Conservation (phyloP, 2,797 vertebrate genomes). For the Staurois parvus region DNA sequence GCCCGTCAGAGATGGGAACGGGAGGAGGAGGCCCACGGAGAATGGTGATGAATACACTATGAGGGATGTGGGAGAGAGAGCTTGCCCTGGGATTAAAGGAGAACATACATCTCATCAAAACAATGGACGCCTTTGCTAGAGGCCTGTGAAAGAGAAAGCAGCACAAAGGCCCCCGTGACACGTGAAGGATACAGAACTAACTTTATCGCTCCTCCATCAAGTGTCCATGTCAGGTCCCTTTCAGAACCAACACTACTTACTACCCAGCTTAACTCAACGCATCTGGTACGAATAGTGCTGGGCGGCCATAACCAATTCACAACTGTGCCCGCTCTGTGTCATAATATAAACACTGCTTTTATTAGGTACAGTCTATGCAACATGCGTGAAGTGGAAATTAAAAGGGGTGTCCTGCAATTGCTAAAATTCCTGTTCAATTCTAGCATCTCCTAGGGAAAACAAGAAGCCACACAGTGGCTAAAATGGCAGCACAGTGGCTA, state of each 20-base stretch:
- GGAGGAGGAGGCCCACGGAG: conserved; percentile 53
- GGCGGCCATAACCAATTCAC: background rate
- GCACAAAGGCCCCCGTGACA: conserved; percentile 69
- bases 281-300: background rate
- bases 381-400: background rate
- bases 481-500: no score
- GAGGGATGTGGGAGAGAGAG: conserved; percentile 65
- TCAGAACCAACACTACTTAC: conserved; percentile 60
- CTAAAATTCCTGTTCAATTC: background rate
- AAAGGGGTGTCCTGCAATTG: background rate
- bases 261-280: conserved; percentile 7
- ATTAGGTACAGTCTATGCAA: background rate
- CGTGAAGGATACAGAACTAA: conserved; percentile 70
- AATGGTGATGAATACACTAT: conserved; percentile 48
- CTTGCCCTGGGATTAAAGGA: conserved; percentile 69
- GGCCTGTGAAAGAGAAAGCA: conserved; percentile 72
- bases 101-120: conserved; percentile 71
- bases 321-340: background rate
- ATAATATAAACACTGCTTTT: background rate
- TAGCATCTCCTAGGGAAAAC: background rate
- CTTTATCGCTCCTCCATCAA: conserved; percentile 64
- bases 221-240: conserved; percentile 62
- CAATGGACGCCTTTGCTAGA: conserved; percentile 71
- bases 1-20: conserved; percentile 69
- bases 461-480: no score